phyloP scores from a whole-genome alignment of 2,797 vertebrate species.

The Lagodon rhomboides region DNA sequence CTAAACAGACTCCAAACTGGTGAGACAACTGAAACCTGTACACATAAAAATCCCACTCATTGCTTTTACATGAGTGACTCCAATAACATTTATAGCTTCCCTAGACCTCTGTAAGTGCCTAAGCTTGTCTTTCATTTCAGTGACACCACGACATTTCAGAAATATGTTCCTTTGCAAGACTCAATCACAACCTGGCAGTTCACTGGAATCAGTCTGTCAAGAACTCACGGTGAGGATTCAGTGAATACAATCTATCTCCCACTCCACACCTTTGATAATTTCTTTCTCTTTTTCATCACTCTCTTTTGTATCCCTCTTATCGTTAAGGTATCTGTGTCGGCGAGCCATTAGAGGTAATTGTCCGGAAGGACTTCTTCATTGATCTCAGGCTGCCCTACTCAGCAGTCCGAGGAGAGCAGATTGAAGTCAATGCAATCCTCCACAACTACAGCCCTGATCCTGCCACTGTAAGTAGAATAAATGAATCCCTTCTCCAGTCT shows the following conservation, averaged over 20 bases:
- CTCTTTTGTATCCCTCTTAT: neutral
- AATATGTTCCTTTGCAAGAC: slow-evolving; percentile 83
- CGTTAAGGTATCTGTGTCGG: slow-evolving; percentile 89
- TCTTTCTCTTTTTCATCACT: neutral
- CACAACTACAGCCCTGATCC: slow-evolving; percentile 81
- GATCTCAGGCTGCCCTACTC: slow-evolving; percentile 91
- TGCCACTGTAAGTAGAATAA: slow-evolving; percentile 65
- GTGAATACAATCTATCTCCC: too few species aligned
- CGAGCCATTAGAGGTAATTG: slow-evolving; percentile 86
- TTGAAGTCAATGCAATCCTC: slow-evolving; percentile 90
- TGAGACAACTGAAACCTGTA: slow-evolving; percentile 52
- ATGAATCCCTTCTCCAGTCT: too few species aligned
- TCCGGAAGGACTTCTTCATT: slow-evolving; percentile 89
- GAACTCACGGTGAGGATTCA: slow-evolving; percentile 62
- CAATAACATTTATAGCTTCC: neutral
- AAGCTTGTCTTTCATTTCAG: slow-evolving; percentile 22
- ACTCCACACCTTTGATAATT: neutral
- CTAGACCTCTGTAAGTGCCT: too few species aligned
- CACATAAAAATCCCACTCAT: neutral
- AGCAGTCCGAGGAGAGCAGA: slow-evolving; percentile 89
- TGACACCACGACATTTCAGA: neutral
- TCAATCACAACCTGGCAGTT: slow-evolving; percentile 94
- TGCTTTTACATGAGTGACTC: neutral
- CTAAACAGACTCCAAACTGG: slow-evolving; percentile 60
- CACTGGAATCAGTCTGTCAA: slow-evolving; percentile 88